phyloP scores from a whole-genome alignment of 2,797 vertebrate species.

The Sebastes nivosus region DNA sequence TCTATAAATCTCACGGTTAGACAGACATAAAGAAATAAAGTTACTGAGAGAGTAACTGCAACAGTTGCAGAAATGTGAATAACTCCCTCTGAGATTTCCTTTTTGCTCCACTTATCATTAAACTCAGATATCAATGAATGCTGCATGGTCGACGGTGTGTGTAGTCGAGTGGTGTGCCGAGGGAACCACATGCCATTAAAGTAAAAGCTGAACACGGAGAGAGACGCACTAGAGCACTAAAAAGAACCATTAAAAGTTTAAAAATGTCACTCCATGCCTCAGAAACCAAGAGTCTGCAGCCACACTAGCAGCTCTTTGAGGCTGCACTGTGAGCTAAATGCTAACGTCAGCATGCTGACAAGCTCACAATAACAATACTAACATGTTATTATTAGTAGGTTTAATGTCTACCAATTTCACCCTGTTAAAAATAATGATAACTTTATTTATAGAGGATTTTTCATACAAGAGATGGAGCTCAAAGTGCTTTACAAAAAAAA shows the following conservation, averaged over 20 bases:
- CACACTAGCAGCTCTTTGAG: not conserved
- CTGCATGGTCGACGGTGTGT: not conserved
- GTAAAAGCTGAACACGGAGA: not conserved
- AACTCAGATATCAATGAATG: conserved; percentile 4
- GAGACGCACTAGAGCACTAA: not conserved
- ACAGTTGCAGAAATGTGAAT: not conserved
- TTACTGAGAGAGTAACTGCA: not conserved
- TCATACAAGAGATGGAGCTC: no score
- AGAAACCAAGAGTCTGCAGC: not conserved
- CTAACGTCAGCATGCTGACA: not conserved
- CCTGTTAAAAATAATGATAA: not conserved
- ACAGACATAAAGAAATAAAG: not conserved
- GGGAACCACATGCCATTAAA: not conserved
- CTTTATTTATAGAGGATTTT: no score
- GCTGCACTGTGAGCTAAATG: not conserved
- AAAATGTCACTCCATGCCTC: not conserved
- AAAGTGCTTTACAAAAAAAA: no score
- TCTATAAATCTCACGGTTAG: not conserved
- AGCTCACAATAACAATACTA: not conserved
- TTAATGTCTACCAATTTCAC: not conserved
- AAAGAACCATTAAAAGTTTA: not conserved
- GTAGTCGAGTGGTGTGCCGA: not conserved
- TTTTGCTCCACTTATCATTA: not conserved
- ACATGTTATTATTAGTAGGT: not conserved
- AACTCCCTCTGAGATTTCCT: not conserved